phyloP scores from a whole-genome alignment of 2,888 invertebrate genomes.

The Callyntrura guangdongensis region DNA sequence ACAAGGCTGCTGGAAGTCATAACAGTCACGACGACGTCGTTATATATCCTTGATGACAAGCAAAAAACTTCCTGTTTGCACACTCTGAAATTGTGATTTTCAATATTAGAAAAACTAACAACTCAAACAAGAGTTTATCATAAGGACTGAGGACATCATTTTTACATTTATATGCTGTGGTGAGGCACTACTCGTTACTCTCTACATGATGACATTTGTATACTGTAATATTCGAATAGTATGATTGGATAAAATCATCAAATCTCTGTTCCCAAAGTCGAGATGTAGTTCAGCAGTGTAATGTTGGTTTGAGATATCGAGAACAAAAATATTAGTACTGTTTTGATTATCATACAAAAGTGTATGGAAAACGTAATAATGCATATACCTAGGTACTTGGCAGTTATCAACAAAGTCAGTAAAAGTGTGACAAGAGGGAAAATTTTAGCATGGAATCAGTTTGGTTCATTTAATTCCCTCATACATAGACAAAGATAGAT shows the following conservation, averaged over 20 bases:
- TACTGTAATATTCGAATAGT: neutral
- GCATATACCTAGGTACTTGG: neutral
- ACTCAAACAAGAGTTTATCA: neutral
- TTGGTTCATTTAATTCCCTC: neutral
- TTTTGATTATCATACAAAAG: conserved; percentile 44
- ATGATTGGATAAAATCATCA: neutral
- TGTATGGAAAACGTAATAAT: too few species aligned
- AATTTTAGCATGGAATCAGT: neutral
- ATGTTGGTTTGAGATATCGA: conserved; percentile 18
- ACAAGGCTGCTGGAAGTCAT: conserved; percentile 41
- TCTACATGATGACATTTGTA: neutral
- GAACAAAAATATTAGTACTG: conserved; percentile 50
- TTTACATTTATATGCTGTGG: neutral
- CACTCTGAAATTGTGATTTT: neutral
- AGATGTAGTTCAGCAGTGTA: conserved; percentile 25
- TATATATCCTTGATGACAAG: conserved; percentile 30
- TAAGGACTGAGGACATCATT: neutral
- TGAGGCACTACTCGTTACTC: too few species aligned
- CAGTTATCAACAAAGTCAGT: neutral
- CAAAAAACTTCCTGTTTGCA: conserved; percentile 27
- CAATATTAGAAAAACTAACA: neutral
- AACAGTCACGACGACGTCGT: conserved; percentile 26
- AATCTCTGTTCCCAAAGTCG: neutral
- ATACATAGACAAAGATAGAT: too few species aligned
- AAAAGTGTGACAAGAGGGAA: neutral